Percentiles rank a stretch among this genome's conserved stretches.
Evolutionary conservation across 2,797 vertebrate genomes (phyloP).

Genomic region (Podarcis lilfordi): DNA sequence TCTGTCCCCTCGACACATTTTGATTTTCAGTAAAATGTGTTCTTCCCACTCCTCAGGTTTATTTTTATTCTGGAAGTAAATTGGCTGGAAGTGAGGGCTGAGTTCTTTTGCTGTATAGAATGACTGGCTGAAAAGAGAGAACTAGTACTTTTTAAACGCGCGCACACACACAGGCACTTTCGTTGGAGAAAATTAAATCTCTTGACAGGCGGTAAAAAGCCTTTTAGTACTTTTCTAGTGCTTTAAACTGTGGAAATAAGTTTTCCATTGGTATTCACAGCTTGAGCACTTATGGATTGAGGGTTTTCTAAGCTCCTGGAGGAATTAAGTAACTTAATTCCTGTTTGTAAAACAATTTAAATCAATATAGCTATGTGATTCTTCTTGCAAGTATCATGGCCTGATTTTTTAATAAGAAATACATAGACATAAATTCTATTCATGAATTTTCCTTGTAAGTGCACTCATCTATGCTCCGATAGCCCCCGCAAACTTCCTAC

Average conservation of each 20-base stretch:
- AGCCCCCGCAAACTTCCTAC: too few relatives aligned
- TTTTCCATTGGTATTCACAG: conserved; percentile 1
- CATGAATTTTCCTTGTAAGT: neutral
- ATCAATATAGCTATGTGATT: neutral
- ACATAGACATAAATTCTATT: neutral
- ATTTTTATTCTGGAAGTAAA: neutral
- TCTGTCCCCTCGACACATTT: neutral
- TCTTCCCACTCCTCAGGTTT: neutral
- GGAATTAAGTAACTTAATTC: conserved; percentile 10
- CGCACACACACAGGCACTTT: neutral
- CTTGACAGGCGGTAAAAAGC: neutral
- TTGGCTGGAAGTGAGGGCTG: conserved; percentile 1
- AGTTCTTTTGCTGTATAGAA: neutral
- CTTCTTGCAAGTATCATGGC: neutral
- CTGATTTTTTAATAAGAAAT: neutral
- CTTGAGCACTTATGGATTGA: neutral
- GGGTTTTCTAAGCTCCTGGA: neutral
- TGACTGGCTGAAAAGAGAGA: neutral
- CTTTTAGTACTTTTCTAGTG: neutral
- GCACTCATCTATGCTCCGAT: too few relatives aligned
- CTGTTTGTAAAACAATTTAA: neutral
- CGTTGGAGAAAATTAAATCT: neutral
- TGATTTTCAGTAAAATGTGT: neutral
- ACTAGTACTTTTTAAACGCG: neutral
- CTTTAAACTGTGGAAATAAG: neutral